Evolutionary conservation across 2,888 invertebrate species (phyloP).

Genomic region (Drosophila cracens): DNA sequence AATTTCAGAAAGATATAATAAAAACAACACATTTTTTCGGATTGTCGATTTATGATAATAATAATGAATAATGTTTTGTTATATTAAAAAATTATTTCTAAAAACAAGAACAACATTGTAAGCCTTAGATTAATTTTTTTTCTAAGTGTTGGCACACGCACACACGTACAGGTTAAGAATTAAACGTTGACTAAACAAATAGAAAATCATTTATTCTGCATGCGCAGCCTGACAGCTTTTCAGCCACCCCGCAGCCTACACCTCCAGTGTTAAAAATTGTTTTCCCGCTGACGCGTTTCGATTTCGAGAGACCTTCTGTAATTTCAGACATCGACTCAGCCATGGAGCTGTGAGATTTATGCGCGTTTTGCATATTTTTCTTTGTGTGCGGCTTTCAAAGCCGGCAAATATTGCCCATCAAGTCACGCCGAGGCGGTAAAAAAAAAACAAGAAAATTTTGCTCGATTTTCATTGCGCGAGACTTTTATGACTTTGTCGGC

Average conservation of each 20-base stretch:
- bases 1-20: neutral
- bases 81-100: neutral
- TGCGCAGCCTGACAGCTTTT: constrained; percentile 54
- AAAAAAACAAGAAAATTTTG: constrained; percentile 6
- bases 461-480: constrained; percentile 73
- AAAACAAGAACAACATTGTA: neutral
- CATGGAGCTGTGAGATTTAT: constrained; percentile 71
- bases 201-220: constrained; percentile 80
- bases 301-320: constrained; percentile 60
- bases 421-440: constrained; percentile 15
- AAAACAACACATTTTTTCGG: neutral
- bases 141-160: constrained; percentile 11
- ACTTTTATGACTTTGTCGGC: constrained; percentile 73
- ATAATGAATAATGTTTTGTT: neutral
- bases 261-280: constrained; percentile 28
- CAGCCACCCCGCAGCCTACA: neutral
- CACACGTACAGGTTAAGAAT: constrained; percentile 39
- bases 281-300: constrained; percentile 64
- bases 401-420: constrained; percentile 56
- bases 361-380: constrained; percentile 77
- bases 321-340: constrained; percentile 49
- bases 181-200: constrained; percentile 78
- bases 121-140: neutral
- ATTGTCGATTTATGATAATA: neutral
- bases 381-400: constrained; percentile 51